phyloP scores from a whole-genome alignment of 2,113 vertebrate species.

The Protobothrops flavoviridis region DNA sequence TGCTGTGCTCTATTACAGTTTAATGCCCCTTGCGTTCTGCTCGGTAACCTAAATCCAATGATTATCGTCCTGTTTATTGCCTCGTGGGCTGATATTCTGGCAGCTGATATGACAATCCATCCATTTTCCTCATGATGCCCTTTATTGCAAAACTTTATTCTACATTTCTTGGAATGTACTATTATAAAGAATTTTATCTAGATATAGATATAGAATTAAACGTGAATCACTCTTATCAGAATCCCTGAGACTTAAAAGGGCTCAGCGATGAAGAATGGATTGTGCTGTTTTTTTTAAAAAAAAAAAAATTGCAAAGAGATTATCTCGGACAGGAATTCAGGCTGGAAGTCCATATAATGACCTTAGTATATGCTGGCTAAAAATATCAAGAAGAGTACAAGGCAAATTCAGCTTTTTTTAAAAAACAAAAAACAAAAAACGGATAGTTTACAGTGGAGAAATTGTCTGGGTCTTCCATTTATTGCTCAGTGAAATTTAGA shows the following conservation, averaged over 20 bases:
- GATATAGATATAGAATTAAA: not conserved
- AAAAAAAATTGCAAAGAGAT: not conserved
- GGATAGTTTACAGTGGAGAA: not conserved
- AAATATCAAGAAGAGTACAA: not conserved
- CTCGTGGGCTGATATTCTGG: not conserved
- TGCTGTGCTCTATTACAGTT: not conserved
- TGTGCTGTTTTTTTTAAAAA: not conserved
- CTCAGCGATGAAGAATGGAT: not conserved
- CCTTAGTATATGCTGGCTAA: not conserved
- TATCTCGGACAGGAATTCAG: not conserved
- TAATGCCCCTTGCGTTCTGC: not conserved
- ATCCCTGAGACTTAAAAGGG: not conserved
- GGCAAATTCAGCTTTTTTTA: not conserved
- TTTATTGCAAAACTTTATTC: not conserved
- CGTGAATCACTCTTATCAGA: not conserved
- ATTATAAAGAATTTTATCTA: not conserved
- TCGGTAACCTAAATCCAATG: not conserved
- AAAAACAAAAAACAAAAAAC: too few species aligned
- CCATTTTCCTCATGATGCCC: not conserved
- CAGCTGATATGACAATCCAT: not conserved
- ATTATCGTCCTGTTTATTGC: not conserved
- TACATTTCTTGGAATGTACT: not conserved
- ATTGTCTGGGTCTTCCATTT: not conserved
- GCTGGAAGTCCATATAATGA: not conserved
- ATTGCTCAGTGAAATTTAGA: not conserved